Evolutionary conservation across 2,888 invertebrate genomes (phyloP).

Genomic region (Drosophila limbata): DNA sequence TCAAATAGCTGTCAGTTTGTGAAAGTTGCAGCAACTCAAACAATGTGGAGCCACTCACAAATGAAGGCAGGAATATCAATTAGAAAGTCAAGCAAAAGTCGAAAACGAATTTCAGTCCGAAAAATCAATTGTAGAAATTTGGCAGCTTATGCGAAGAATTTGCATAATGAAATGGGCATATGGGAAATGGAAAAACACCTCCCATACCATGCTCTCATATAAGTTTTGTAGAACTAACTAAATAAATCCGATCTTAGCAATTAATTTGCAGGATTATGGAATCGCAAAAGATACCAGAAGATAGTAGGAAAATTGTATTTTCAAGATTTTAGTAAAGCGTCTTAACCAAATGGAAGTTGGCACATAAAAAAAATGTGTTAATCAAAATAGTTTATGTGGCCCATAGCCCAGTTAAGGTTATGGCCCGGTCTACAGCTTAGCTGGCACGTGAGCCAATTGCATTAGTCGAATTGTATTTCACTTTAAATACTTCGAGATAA

Average conservation of each 20-base stretch:
- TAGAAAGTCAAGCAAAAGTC: slow-evolving; percentile 49
- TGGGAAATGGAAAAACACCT: not conserved
- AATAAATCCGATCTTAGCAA: slow-evolving; percentile 47
- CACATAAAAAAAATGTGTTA: slow-evolving; percentile 29
- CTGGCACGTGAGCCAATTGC: slow-evolving; percentile 69
- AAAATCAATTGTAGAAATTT: slow-evolving; percentile 37
- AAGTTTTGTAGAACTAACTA: slow-evolving; percentile 19
- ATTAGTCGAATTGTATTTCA: slow-evolving; percentile 76
- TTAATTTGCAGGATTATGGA: slow-evolving; percentile 62
- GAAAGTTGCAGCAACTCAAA: slow-evolving; percentile 16
- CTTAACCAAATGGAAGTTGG: slow-evolving; percentile 37
- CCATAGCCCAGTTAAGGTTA: slow-evolving; percentile 18
- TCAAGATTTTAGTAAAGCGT: slow-evolving; percentile 13
- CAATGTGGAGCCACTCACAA: slow-evolving; percentile 11
- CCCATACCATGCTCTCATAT: slow-evolving; percentile 15
- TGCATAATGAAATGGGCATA: slow-evolving; percentile 50
- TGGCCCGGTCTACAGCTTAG: slow-evolving; percentile 23
- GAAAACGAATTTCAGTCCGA: slow-evolving; percentile 10
- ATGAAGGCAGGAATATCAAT: slow-evolving; percentile 41
- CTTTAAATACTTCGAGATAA: slow-evolving; percentile 68
- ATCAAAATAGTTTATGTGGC: slow-evolving; percentile 31
- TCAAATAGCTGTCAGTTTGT: slow-evolving; percentile 5
- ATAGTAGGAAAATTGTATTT: slow-evolving; percentile 5
- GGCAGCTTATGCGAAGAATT: slow-evolving; percentile 38
- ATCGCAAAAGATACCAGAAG: not conserved